Conservation (phyloP, 2,113 vertebrate species). For the Tylochromis polylepis region DNA sequence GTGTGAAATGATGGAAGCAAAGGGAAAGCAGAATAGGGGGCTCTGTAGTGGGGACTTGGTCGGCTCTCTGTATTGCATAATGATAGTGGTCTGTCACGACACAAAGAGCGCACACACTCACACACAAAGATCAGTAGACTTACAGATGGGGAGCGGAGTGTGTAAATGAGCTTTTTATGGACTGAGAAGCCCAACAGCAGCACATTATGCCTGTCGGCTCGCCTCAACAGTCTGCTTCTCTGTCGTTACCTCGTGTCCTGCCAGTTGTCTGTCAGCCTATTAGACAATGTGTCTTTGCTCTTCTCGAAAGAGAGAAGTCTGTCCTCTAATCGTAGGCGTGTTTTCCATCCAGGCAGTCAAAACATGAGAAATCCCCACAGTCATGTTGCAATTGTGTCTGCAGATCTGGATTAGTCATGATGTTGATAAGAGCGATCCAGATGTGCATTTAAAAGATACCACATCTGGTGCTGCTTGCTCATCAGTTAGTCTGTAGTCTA, state of each 20-base stretch:
- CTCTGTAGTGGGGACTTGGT: conserved; percentile 43
- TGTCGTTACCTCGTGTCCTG: not conserved
- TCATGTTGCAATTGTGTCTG: not conserved
- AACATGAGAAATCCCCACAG: not conserved
- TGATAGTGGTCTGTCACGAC: conserved; percentile 43
- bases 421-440: not conserved
- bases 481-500: not conserved
- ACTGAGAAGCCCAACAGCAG: conserved; percentile 25
- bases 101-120: not conserved
- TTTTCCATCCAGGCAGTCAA: not conserved
- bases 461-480: not conserved
- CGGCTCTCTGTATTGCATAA: conserved; percentile 55
- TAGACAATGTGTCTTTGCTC: not conserved
- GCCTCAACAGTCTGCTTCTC: not conserved
- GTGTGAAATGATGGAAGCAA: conserved; percentile 18
- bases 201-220: conserved; percentile 20
- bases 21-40: conserved; percentile 39
- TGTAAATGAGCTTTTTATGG: conserved; percentile 58
- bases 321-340: not conserved
- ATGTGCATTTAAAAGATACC: not conserved
- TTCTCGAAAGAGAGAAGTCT: not conserved
- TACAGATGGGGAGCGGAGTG: conserved; percentile 31
- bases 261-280: not conserved
- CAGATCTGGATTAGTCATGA: not conserved
- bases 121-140: conserved; percentile 9